Conservation (phyloP, 92 coral and sea anemone species). For the Zoanthus sansibaricus region DNA sequence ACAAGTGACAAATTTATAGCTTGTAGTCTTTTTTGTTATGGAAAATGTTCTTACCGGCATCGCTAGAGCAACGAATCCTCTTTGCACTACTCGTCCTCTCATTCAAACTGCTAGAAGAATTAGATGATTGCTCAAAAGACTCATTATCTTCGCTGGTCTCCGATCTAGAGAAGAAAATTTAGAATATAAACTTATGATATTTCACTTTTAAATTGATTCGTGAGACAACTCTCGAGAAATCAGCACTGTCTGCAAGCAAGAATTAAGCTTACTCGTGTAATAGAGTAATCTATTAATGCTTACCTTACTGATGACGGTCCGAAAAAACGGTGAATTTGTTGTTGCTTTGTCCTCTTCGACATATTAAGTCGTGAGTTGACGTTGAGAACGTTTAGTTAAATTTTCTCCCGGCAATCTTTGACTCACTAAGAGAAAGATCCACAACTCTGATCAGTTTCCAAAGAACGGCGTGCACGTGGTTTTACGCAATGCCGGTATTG, state of each 20-base stretch:
- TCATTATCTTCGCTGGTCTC: constrained; percentile 50
- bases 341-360: constrained; percentile 65
- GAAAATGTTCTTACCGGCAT: too few species aligned
- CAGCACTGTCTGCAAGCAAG: constrained; percentile 53
- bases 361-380: background rate
- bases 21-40: too few species aligned
- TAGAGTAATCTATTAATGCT: constrained; percentile 39
- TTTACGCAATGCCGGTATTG: constrained; percentile 55
- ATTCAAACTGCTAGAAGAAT: background rate
- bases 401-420: constrained; percentile 50
- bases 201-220: constrained; percentile 46
- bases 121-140: background rate
- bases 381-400: constrained; percentile 53
- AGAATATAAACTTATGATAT: constrained; percentile 11
- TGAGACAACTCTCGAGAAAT: constrained; percentile 38
- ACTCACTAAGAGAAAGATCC: constrained; percentile 4
- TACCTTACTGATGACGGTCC: constrained; percentile 13
- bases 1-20: constrained; percentile 42
- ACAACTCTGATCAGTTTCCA: constrained; percentile 57
- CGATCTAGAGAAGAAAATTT: constrained; percentile 49
- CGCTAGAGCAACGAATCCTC: too few species aligned
- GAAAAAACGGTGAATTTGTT: constrained; percentile 28
- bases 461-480: constrained; percentile 53
- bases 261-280: constrained; percentile 57
- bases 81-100: background rate